A percentile compares a stretch with the other conserved stretches of the same genome.
phyloP scores from a whole-genome alignment of 2,113 vertebrate species.

The Actenoides lindsayi region DNA sequence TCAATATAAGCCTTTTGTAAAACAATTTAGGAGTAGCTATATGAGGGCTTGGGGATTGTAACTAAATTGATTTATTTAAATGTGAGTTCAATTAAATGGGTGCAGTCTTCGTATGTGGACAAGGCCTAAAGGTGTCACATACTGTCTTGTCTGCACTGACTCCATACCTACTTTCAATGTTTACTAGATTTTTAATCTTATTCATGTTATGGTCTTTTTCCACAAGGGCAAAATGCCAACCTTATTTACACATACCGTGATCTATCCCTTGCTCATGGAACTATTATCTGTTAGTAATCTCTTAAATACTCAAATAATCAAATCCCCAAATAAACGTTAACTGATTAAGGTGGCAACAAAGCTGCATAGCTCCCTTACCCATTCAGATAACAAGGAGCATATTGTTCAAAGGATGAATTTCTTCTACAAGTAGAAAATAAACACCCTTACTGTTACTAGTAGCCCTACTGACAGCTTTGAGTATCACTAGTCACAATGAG shows the following conservation, averaged over 20 bases:
- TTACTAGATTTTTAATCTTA: background rate
- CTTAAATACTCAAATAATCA: background rate
- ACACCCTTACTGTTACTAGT: background rate
- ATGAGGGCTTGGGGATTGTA: background rate
- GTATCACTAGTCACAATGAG: fast-evolving
- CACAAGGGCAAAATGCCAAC: background rate
- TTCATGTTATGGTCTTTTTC: background rate
- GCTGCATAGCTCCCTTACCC: background rate
- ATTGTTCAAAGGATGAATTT: background rate
- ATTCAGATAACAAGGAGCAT: fast-evolving
- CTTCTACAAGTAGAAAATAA: background rate
- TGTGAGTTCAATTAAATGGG: background rate
- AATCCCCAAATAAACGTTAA: background rate
- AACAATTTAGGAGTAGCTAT: background rate
- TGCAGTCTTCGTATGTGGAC: background rate
- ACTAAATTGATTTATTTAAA: constrained; percentile 25
- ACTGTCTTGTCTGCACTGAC: background rate
- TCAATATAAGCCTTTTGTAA: constrained; percentile 27
- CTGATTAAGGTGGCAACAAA: background rate
- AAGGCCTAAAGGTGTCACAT: background rate
- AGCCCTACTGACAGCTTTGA: background rate
- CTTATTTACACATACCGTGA: background rate
- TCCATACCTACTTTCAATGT: background rate
- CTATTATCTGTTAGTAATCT: background rate
- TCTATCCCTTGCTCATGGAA: background rate